Percentiles rank a stretch among this genome's conserved stretches.
These are phyloP conservation scores for Hippocampus kuda DNA, from an alignment of 2,797 vertebrate genomes.

Conservation along the genomic window DNA sequence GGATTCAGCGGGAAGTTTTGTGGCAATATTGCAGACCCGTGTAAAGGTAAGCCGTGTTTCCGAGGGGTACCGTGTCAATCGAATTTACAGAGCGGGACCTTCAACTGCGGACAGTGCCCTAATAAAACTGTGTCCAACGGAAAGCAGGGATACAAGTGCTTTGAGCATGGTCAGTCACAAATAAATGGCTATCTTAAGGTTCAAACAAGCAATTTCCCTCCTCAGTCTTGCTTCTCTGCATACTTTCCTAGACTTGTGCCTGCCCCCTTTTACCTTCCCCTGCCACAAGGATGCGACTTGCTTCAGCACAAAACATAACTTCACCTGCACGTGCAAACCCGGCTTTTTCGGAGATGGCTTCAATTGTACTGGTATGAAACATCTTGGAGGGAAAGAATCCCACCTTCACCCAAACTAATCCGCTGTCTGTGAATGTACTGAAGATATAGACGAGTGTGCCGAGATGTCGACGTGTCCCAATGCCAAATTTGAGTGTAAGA, in stretches of 20 bases:
- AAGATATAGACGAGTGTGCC: constrained; percentile 74
- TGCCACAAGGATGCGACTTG: constrained; percentile 71
- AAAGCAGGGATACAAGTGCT: constrained; percentile 73
- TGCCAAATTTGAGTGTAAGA: constrained; percentile 74
- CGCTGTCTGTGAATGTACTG: constrained; percentile 9
- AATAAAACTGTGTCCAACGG: constrained; percentile 43
- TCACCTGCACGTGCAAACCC: constrained; percentile 65
- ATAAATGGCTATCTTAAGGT: neutral
- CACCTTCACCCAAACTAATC: neutral
- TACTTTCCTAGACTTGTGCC: constrained; percentile 66
- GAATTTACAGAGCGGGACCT: constrained; percentile 30
- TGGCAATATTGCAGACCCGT: constrained; percentile 49
- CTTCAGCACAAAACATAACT: constrained; percentile 58
- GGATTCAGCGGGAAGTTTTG: constrained; percentile 70
- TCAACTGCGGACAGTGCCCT: constrained; percentile 68
- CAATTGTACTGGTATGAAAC: constrained; percentile 67
- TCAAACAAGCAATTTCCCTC: neutral
- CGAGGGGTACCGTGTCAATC: constrained; percentile 58
- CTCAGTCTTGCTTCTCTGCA: neutral
- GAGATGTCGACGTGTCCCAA: constrained; percentile 58
- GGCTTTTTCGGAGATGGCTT: constrained; percentile 66
- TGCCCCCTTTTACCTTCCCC: constrained; percentile 65
- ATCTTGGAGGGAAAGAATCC: neutral
- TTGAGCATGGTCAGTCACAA: constrained; percentile 61
- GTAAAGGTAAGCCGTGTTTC: constrained; percentile 68